Conservation (phyloP, 2,797 vertebrate species). For the Hafferia zeledoni region DNA sequence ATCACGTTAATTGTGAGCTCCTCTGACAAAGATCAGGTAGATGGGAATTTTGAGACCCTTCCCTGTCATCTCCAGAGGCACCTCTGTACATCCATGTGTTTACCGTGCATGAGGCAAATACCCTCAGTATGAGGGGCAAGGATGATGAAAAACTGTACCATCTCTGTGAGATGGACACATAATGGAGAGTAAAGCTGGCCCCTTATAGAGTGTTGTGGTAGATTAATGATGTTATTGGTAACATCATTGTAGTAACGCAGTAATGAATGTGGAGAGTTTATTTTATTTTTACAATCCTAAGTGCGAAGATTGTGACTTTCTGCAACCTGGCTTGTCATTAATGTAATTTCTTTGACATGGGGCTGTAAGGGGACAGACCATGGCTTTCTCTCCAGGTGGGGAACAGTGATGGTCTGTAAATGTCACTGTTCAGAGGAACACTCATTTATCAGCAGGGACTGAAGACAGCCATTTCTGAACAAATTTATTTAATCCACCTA, state of each 20-base stretch:
- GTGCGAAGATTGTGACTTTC: not conserved
- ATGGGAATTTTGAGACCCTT: not conserved
- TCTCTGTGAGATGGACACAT: not conserved
- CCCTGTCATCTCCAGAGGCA: not conserved
- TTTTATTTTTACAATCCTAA: not conserved
- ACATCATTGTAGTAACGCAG: not conserved
- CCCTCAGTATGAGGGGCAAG: not conserved
- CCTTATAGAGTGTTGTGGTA: not conserved
- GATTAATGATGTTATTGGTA: not conserved
- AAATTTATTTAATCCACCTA: not conserved
- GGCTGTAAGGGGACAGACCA: not conserved
- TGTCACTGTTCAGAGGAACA: not conserved
- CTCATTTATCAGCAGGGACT: not conserved
- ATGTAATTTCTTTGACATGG: not conserved
- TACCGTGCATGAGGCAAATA: not conserved
- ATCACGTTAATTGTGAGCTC: fast-evolving
- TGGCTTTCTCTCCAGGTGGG: not conserved
- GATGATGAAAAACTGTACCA: not conserved
- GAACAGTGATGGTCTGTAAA: not conserved
- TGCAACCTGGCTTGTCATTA: not conserved
- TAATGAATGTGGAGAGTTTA: not conserved
- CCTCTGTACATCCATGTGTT: not conserved
- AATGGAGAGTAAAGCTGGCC: not conserved
- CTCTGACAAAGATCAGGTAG: not conserved
- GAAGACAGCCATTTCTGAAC: not conserved